These are phyloP conservation scores for Dryomyza anilis DNA, from an alignment of 2,888 invertebrate genomes.

Conservation along the genomic window DNA sequence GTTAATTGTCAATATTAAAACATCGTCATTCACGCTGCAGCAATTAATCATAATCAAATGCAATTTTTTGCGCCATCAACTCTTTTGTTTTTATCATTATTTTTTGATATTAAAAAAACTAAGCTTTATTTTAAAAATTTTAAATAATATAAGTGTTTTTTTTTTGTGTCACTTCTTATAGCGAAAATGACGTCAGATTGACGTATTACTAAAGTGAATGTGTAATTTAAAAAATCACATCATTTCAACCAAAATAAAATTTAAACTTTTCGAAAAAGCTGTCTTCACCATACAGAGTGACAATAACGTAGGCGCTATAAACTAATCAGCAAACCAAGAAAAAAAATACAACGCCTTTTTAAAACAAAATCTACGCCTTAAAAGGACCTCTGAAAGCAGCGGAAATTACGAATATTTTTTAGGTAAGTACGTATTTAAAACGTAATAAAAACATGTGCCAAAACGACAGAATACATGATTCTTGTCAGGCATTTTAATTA, in stretches of 20 bases:
- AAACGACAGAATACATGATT: too few relatives aligned
- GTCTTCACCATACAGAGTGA: not conserved
- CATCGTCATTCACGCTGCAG: too few relatives aligned
- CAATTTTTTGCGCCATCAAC: too few relatives aligned
- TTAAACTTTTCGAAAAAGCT: not conserved
- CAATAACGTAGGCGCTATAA: not conserved
- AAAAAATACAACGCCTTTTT: not conserved
- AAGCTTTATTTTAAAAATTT: too few relatives aligned
- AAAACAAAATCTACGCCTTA: not conserved
- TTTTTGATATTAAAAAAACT: too few relatives aligned
- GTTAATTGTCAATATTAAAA: too few relatives aligned
- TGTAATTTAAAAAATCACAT: not conserved
- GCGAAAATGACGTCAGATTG: not conserved
- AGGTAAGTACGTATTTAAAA: constrained; percentile 1
- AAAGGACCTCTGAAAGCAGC: not conserved
- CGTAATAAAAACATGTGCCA: not conserved
- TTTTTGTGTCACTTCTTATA: not conserved
- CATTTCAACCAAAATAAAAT: not conserved
- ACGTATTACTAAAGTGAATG: not conserved
- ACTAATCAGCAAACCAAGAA: not conserved
- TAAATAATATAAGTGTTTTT: not conserved
- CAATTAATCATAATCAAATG: too few relatives aligned
- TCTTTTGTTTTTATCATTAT: too few relatives aligned
- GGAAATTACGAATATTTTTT: not conserved
- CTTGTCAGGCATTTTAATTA: too few relatives aligned